Percentiles rank a stretch among this genome's conserved stretches.
Evolutionary conservation across 2,113 vertebrate genomes (phyloP).

Genomic region (Dromiciops gliroides): DNA sequence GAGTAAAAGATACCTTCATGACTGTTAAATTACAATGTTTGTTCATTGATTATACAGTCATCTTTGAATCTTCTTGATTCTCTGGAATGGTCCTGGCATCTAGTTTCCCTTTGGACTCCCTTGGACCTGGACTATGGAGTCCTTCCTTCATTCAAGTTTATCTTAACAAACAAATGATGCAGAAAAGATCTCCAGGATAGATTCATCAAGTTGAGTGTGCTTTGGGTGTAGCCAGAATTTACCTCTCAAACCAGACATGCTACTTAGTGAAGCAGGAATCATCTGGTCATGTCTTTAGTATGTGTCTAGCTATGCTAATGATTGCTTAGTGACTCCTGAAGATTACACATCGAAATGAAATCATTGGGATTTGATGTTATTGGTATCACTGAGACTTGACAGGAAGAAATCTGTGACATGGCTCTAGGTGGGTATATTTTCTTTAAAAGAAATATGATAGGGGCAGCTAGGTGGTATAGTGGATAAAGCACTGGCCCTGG

Average conservation of each 20-base stretch:
- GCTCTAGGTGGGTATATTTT: background rate
- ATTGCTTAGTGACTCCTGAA: background rate
- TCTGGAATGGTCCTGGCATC: background rate
- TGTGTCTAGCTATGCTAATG: background rate
- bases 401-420: background rate
- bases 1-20: background rate
- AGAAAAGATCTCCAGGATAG: background rate
- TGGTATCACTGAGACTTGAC: background rate
- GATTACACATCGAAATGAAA: background rate
- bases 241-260: background rate
- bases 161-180: background rate
- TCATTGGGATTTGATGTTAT: background rate
- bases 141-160: background rate
- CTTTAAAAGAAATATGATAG: background rate
- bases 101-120: background rate
- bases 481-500: too few relatives aligned
- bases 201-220: background rate
- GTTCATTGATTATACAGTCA: background rate
- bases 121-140: background rate
- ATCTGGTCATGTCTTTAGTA: background rate
- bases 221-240: background rate
- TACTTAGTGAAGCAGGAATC: background rate
- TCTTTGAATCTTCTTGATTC: background rate
- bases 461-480: too few relatives aligned
- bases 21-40: background rate